phyloP scores from a whole-genome alignment of 2,113 vertebrate species.

The Anarhynchus alexandrinus region DNA sequence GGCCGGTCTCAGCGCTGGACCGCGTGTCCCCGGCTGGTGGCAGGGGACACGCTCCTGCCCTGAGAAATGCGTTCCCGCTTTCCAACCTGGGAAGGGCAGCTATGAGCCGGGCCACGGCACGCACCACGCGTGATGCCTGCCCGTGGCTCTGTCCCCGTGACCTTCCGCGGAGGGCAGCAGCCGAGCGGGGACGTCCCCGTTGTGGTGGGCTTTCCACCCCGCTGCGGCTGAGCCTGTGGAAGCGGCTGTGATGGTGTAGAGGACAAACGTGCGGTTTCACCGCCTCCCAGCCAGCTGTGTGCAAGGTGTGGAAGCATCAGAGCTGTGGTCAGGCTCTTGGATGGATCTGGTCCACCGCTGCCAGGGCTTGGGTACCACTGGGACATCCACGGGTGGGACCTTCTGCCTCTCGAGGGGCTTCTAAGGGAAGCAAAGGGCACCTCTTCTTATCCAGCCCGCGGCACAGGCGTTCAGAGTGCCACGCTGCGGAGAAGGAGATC shows the following conservation, averaged over 20 bases:
- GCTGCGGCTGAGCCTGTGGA: not conserved
- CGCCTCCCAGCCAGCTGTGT: not conserved
- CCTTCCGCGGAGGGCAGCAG: not conserved
- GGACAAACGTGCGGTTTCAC: not conserved
- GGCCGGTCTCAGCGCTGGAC: not conserved
- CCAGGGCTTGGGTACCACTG: not conserved
- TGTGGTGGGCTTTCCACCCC: not conserved
- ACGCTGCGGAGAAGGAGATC: not conserved
- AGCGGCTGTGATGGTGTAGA: not conserved
- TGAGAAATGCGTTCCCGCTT: not conserved
- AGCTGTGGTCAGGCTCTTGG: fast-evolving
- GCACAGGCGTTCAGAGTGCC: not conserved
- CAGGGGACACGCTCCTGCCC: not conserved
- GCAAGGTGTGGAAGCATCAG: fast-evolving
- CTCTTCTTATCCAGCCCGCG: fast-evolving
- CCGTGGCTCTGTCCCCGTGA: not conserved
- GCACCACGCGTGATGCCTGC: not conserved
- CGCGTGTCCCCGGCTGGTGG: not conserved
- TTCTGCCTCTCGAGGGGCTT: not conserved
- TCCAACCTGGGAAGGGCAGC: not conserved
- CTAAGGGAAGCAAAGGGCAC: not conserved
- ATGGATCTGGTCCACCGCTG: not conserved
- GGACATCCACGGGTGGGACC: not conserved
- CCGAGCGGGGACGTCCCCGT: not conserved
- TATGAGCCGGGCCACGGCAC: not conserved